Evolutionary conservation across 2,888 invertebrate species (phyloP).

Genomic region (Oeneis ivallda): DNA sequence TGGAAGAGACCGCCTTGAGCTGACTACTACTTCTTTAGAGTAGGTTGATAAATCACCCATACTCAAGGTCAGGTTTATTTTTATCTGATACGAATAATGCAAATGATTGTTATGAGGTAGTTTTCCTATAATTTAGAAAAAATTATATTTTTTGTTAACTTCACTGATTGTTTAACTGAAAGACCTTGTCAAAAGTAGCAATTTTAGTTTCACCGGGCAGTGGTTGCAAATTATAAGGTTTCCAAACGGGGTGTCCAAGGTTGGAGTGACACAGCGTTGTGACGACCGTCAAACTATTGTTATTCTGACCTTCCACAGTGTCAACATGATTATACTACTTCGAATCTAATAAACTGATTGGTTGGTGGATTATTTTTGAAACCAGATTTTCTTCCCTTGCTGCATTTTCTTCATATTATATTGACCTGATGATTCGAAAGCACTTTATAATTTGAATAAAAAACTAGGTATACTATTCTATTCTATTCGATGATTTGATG

Average conservation of each 20-base stretch:
- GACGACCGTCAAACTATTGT: conserved; percentile 9
- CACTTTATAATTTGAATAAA: no score
- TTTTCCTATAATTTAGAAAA: background rate
- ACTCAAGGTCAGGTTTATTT: no score
- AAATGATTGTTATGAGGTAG: background rate
- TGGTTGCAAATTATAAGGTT: conserved; percentile 39
- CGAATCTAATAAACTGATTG: conserved; percentile 7
- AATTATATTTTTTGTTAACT: background rate
- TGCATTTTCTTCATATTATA: background rate
- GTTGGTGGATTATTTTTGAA: background rate
- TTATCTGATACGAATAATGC: no score
- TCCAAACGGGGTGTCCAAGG: conserved; percentile 34
- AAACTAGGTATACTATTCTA: no score
- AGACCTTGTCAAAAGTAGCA: background rate
- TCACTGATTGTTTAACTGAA: background rate
- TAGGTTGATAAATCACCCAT: no score
- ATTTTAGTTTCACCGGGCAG: conserved; percentile 14
- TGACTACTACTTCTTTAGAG: background rate
- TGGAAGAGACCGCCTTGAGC: conserved; percentile 2
- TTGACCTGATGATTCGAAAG: no score
- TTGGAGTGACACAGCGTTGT: conserved; percentile 15
- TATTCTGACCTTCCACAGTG: conserved; percentile 4
- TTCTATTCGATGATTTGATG: no score
- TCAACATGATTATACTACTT: conserved; percentile 14
- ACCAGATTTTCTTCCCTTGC: background rate